Conservation (phyloP, 2,797 vertebrate genomes). For the Borostomias antarcticus region DNA sequence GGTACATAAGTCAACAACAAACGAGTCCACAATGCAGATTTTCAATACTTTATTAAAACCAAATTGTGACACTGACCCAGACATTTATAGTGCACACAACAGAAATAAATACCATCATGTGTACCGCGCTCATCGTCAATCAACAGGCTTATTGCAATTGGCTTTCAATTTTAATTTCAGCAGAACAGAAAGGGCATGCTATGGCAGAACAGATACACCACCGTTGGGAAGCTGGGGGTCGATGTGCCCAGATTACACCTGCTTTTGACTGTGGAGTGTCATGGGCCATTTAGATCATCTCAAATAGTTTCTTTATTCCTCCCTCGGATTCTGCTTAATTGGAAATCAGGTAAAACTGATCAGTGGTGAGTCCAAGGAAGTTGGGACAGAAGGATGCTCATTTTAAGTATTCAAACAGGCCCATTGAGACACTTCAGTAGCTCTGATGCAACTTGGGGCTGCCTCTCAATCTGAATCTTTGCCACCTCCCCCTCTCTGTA, state of each 20-base stretch:
- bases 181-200: slow-evolving; percentile 76
- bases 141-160: slow-evolving; percentile 79
- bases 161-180: slow-evolving; percentile 73
- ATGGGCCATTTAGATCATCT: too few relatives aligned
- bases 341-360: too few relatives aligned
- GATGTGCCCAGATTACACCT: slow-evolving; percentile 62
- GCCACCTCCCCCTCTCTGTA: slow-evolving; percentile 53
- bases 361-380: background rate
- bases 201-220: slow-evolving; percentile 71
- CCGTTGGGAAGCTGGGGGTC: slow-evolving; percentile 53
- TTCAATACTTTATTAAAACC: slow-evolving; percentile 81
- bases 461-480: slow-evolving; percentile 65
- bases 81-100: slow-evolving; percentile 79
- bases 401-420: background rate
- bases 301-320: too few relatives aligned
- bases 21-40: slow-evolving; percentile 37
- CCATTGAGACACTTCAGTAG: slow-evolving; percentile 57
- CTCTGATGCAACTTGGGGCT: slow-evolving; percentile 58
- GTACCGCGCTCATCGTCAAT: slow-evolving; percentile 78
- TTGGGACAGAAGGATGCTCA: background rate
- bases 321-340: too few relatives aligned
- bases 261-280: slow-evolving; percentile 60
- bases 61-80: slow-evolving; percentile 79
- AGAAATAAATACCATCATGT: slow-evolving; percentile 83
- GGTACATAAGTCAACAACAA: background rate